Conservation (phyloP, 2,113 vertebrate species). For the Hiodon tergisus region DNA sequence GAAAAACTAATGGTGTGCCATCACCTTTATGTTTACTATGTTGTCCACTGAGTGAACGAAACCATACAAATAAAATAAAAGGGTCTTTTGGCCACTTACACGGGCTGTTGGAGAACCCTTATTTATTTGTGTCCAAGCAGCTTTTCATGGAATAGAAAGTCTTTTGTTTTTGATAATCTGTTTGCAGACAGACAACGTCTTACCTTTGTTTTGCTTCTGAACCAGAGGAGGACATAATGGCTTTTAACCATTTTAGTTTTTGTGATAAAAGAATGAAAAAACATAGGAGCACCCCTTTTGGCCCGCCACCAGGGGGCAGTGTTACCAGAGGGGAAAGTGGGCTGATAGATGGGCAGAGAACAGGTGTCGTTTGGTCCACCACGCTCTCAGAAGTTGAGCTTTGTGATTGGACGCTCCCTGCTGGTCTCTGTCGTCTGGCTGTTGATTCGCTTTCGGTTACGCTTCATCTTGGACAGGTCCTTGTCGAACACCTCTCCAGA, state of each 20-base stretch:
- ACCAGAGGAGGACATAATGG: constrained; percentile 22
- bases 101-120: no score
- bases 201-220: constrained; percentile 63
- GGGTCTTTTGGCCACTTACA: no score
- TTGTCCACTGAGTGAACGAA: no score
- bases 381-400: constrained; percentile 81
- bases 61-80: no score
- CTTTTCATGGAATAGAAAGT: constrained; percentile 27
- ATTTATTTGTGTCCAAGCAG: not conserved
- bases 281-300: not conserved
- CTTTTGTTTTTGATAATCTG: constrained; percentile 43
- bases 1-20: no score
- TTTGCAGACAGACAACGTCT: constrained; percentile 37
- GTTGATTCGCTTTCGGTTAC: constrained; percentile 89
- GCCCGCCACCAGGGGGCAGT: no score
- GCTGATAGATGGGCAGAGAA: not conserved
- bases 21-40: no score
- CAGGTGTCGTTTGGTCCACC: no score
- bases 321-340: no score
- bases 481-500: constrained; percentile 98
- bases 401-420: constrained; percentile 87
- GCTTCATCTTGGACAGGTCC: constrained; percentile 95
- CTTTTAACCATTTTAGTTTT: no score
- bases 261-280: not conserved
- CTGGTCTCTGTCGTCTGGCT: constrained; percentile 77